Base-by-base conservation (phyloP, 2,888 invertebrate genomes). In the Hydriomena furcata region DNA sequence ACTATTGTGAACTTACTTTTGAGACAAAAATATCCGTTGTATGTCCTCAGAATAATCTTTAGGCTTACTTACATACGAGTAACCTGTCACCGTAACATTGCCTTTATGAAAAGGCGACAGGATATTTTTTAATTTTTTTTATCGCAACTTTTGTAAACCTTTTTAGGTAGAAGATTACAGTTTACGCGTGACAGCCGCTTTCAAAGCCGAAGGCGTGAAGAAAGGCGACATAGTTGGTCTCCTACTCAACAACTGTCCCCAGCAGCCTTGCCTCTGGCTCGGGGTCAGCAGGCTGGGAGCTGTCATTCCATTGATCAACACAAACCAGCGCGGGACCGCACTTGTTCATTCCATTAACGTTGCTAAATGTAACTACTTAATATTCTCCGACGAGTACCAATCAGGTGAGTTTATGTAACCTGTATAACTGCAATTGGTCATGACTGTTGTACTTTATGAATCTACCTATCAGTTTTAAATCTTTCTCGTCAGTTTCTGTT, bases 211-310 rank as follows among this genome's bases (percentile, higher is more conserved):
- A 58, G 97, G 97, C 12, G 94, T 95, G 59, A 93, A 94, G 61
- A 95, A 95, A 68, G 98, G 98, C 0, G 96, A 98, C 78, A 93
- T 95, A 2, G 95, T 99, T 0, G 98, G 96, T 0, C 84, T 99
- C 17, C 92, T 97, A 61, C 92, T 98, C 84, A 98, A 97, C 80
- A 99, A 98, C 82, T 93, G 97, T 28, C 96, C 98, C 0, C 97
- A 99, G 79, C 97, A 95, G 79, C 95, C 98, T 0, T 96, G 95
- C 34, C 92, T 95, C 20, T 99, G 99, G 99, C 89, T 99, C 56
- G 99, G 99, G 0, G 91, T 98, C 43, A 95, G 97, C 1, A 97
- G 99, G 79, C 86, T 97, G 1, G 97, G 97, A 0, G 92, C 95
- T 0, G 92, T 97, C 27, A 92, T 95, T 0, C 97, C 99, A 0